Evolutionary conservation across 1,140 invertebrate species (phyloP).

Genomic region (Lasioglossum baleicum): DNA sequence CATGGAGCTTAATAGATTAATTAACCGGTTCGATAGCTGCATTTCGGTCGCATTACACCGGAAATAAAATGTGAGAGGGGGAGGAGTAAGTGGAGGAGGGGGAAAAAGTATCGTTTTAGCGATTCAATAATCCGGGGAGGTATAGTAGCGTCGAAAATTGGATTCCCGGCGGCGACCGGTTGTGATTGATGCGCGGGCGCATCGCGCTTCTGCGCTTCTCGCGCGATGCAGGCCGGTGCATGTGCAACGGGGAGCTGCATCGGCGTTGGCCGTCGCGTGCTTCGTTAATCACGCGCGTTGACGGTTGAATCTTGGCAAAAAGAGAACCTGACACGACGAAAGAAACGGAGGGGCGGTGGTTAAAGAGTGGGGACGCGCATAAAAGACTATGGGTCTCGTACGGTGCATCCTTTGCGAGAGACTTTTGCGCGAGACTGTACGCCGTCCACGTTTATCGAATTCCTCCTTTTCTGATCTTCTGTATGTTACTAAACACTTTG

Average conservation of each 20-base stretch:
- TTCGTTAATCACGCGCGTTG: conserved; percentile 49
- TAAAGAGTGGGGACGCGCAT: no score
- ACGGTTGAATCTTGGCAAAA: conserved; percentile 49
- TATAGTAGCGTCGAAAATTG: conserved; percentile 13
- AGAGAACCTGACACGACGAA: conserved; percentile 4
- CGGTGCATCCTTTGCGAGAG: neutral
- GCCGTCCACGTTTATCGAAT: neutral
- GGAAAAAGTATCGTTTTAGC: neutral
- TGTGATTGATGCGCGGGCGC: conserved; percentile 23
- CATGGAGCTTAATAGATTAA: no score
- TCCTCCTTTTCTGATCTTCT: conserved; percentile 43
- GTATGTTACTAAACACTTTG: conserved; percentile 56
- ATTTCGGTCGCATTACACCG: no score
- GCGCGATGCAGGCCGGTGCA: neutral
- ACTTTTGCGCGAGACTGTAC: conserved; percentile 2
- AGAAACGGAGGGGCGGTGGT: no score
- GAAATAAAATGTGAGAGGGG: no score
- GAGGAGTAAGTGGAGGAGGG: no score
- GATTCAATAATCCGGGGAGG: neutral
- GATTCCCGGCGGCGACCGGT: neutral
- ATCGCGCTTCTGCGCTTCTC: conserved; percentile 18
- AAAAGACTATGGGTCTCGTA: no score
- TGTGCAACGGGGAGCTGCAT: neutral
- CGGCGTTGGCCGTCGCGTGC: conserved; percentile 29
- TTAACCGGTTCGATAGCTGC: no score